Base-by-base conservation (phyloP, 2,888 invertebrate species). In the Steinernema carpocapsae region DNA sequence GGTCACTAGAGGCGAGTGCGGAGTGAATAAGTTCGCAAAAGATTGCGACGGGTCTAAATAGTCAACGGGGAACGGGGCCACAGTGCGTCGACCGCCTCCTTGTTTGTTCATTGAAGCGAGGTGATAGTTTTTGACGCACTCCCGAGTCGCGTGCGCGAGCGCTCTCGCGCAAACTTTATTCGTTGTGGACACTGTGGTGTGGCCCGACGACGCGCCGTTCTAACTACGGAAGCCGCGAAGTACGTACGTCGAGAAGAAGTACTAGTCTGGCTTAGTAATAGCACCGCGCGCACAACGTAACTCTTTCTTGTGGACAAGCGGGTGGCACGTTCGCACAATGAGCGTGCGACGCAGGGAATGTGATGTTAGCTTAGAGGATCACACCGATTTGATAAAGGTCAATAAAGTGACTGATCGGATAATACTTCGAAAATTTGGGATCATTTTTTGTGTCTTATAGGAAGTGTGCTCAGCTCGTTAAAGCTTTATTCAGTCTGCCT, bases 41-140 rank as follows among this genome's bases (percentile, higher is more conserved):
- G 56, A 56, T 56, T 22, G 56, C 26, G 6, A 26, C 56, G 56
- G 22, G 26, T 56, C 56, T 56, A 56, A 56, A 56, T 56, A 56
- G 56, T 19, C 56, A 26, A 17, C 17, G 22, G 26, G 10, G 17
- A 6, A 24, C n/a, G n/a, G 48, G 3, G 4, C 48, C 48, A n/a
- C n/a, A n/a, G n/a, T 48, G n/a, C 48, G 17, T 56, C 56, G 56
- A 24, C 56, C 56, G 56, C 56, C 56, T 22, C 56, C 22, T 19
- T 56, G 56, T 56, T 56, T 56, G 56, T 24, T 56, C 26, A 56
- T 26, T 24, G 6, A 6, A 26, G 56, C 22, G 26, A 56, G 26
- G 56, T 56, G 56, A 56, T 56, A 56, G 56, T 56, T 56, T 56
- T 56, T 56, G 56, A 56, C 56, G 56, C 56, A 24, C 26, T 56